Evolutionary conservation across 2,113 vertebrate species (phyloP).

Genomic region (Numenius arquata): DNA sequence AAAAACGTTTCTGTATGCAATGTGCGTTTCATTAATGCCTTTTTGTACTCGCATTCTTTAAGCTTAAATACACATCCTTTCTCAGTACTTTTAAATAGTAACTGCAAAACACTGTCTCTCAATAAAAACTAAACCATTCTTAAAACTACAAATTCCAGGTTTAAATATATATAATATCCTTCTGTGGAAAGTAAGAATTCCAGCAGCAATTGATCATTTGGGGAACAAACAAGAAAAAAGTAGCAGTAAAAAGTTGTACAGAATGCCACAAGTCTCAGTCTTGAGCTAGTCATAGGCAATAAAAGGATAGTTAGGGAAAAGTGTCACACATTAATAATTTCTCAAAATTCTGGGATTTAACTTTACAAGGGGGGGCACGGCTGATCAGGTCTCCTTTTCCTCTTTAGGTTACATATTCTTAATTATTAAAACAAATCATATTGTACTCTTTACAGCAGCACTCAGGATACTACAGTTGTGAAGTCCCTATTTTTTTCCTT

Average conservation of each 20-base stretch:
- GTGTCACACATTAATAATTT: not conserved
- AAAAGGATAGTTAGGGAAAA: not conserved
- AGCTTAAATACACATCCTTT: not conserved
- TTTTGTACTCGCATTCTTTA: not conserved
- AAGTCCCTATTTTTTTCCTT: not conserved
- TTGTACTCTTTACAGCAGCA: not conserved
- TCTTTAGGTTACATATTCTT: not conserved
- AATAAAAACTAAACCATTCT: not conserved
- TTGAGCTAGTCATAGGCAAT: not conserved
- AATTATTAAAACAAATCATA: not conserved
- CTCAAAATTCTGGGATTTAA: not conserved
- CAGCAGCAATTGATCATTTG: not conserved
- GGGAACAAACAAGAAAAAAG: not conserved
- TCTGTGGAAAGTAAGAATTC: not conserved
- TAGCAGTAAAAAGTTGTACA: not conserved
- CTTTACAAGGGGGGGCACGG: not conserved
- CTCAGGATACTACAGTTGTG: not conserved
- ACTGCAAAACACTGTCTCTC: not conserved
- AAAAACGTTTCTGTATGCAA: not conserved
- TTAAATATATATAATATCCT: not conserved
- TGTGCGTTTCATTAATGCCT: not conserved
- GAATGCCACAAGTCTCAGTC: not conserved
- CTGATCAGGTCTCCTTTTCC: not conserved
- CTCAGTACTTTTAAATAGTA: not conserved
- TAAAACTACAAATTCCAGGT: not conserved